Evolutionary conservation across 2,888 invertebrate genomes (phyloP), one percentile per base, ranked within the genome.

Genomic region (Pristionchus exspectatus): DNA sequence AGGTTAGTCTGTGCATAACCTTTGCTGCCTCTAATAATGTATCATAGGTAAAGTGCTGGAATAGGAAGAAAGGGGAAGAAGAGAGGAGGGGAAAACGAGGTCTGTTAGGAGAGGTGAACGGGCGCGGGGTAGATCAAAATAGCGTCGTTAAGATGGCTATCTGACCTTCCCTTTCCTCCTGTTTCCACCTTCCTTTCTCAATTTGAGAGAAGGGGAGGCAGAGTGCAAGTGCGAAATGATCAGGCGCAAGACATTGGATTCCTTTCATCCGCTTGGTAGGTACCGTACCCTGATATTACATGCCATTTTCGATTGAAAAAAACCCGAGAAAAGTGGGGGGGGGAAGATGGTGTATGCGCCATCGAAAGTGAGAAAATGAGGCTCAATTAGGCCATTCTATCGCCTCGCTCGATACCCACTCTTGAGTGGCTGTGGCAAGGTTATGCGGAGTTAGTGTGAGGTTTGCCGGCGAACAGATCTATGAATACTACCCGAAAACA

Each of bases 141-240:
- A 87, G 69, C 63, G 87, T 87, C 87, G 87, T 87, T 87, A 87
- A 87, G 87, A 87, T 87, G 66, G n/a, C n/a, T 87, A 87, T 87
- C 87, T 54, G 69, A 10, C n/a, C 44, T 54, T n/a, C 33, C 50
- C 81, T 54, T 54, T 27, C 81, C 24, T 21, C 63, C 81, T 14
- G 3, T 50, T 27, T 81, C 50, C 54, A 54, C 54, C 50, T 50
- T 2, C 16, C 24, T 27, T 50, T 50, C 10, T 44, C n/a, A 54
- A 33, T 85, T 56, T 33, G 59, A 59, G 30, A 30, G 63, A 50
- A 50, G 44, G 84, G 33, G 44, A 18, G 14, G 44, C 56, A 54
- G 59, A 63, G 85, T 85, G 59, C 56, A 50, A 50, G 44, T 50
- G 44, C 44, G 44, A 50, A 50, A 50, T 50, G 44, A 50, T 50